Evolutionary conservation across 2,888 invertebrate species (phyloP).

Genomic region (Lithophane socia): DNA sequence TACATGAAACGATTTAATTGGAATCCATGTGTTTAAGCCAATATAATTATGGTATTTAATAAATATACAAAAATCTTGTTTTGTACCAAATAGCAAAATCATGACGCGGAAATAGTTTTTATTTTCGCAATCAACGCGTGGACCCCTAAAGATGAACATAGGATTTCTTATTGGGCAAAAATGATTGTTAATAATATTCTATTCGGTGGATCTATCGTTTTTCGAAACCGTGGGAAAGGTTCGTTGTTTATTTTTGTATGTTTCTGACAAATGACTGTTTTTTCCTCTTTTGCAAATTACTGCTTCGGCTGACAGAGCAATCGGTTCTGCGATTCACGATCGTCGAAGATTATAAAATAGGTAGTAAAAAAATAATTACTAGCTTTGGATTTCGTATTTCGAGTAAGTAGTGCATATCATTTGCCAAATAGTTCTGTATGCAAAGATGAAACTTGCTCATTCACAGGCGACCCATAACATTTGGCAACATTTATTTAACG

Average conservation of each 20-base stretch:
- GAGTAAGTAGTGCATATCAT: constrained; percentile 82
- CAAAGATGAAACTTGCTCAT: constrained; percentile 73
- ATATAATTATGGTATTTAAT: constrained; percentile 9
- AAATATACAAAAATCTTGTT: constrained; percentile 5
- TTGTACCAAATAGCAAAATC: constrained; percentile 10
- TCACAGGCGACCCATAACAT: constrained; percentile 72
- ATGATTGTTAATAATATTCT: constrained; percentile 67
- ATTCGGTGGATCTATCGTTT: constrained; percentile 68
- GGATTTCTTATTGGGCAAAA: constrained; percentile 67
- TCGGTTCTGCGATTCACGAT: constrained; percentile 81
- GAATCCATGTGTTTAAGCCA: constrained; percentile 12
- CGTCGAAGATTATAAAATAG: constrained; percentile 70
- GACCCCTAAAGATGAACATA: constrained; percentile 63
- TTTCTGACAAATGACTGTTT: constrained; percentile 76
- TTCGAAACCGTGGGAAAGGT: constrained; percentile 82
- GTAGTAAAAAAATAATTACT: constrained; percentile 76
- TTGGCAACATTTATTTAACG: constrained; percentile 75
- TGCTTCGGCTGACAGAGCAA: constrained; percentile 79
- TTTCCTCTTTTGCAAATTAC: constrained; percentile 80
- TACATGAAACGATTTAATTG: constrained; percentile 25
- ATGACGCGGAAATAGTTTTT: constrained; percentile 46
- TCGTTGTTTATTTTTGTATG: constrained; percentile 73
- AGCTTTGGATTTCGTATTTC: constrained; percentile 77
- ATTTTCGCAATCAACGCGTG: constrained; percentile 35
- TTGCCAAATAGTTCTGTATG: constrained; percentile 76